Base-by-base conservation (phyloP, 2,888 invertebrate species). In the Carabus problematicus region DNA sequence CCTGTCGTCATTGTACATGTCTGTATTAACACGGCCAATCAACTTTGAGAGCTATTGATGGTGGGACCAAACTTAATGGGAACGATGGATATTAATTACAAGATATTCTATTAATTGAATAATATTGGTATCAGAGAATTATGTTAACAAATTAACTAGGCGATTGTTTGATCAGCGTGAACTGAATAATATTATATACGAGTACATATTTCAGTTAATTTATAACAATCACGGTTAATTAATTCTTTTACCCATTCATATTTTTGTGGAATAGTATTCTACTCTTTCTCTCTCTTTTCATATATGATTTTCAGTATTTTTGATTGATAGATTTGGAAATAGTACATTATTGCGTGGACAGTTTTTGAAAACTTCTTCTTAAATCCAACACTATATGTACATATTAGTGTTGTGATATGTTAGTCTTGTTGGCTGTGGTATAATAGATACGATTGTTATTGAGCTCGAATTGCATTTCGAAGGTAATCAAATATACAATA, bases 341-440 rank as follows among this genome's bases (percentile, higher is more conserved):
- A 8, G 9, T 8, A 39, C 11, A 56, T 12, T 45, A 43, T 61
- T 61, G 42, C 42, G 59, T 41, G n/a, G 45, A 45, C 16, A 60
- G 29, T 61, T 56, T 56, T 12, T 56, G 14, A 56, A 39, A 39
- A 18, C 19, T 16, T 40, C 19, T 16, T 40, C 12, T 61, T 11
- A 8, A 47, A n/a, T 61, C 29, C 61, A 61, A 61, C 47, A 61
- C 29, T n/a, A 47, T 40, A n/a, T n/a, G n/a, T n/a, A n/a, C n/a
- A n/a, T n/a, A n/a, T n/a, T n/a, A 16, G 43, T 66, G 66, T 72
- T 71, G 52, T 52, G 68, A 71, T 72, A 59, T 71, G 66, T 73
- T 74, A 73, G 74, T 74, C 74, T 72, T 70, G 71, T 70, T 72
- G 74, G 74, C 74, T 74, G 74, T 74, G 74, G 74, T 73, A 72